Conservation (phyloP, 2,113 vertebrate species). For the Rhadina sibilatrix region DNA sequence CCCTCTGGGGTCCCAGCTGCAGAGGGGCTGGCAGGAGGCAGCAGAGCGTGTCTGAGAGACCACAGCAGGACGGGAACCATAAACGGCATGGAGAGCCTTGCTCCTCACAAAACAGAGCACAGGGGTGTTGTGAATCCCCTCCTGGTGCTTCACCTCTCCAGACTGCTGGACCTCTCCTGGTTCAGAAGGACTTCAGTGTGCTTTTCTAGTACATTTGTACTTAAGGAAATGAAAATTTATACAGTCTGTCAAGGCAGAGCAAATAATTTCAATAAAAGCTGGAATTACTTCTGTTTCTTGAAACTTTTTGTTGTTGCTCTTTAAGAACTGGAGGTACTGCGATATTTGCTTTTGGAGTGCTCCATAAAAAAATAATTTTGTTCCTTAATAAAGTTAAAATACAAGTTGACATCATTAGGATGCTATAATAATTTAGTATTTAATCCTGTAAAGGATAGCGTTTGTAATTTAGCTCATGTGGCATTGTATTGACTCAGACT, state of each 20-base stretch:
- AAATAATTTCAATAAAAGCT: neutral
- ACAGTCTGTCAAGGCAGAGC: neutral
- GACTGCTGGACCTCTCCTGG: neutral
- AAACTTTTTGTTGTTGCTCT: neutral
- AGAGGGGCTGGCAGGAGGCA: neutral
- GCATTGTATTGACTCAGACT: neutral
- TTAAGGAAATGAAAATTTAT: neutral
- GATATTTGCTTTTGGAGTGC: neutral
- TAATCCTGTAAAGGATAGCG: neutral
- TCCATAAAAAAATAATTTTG: neutral
- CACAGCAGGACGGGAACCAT: neutral
- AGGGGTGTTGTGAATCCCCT: neutral
- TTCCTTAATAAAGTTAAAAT: neutral
- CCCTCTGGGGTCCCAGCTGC: neutral
- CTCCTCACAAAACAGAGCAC: neutral
- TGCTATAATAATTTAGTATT: neutral
- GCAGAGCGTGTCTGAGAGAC: neutral
- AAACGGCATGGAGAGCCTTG: rapidly evolving
- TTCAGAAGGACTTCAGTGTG: neutral
- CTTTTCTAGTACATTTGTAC: neutral
- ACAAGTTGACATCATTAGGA: neutral
- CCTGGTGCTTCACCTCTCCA: neutral
- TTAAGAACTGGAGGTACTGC: neutral
- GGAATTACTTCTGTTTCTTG: neutral
- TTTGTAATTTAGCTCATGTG: neutral